Evolutionary conservation across 2,113 vertebrate species (phyloP), one percentile per base, ranked within the genome.

Genomic region (Dicrurus megarhynchus): DNA sequence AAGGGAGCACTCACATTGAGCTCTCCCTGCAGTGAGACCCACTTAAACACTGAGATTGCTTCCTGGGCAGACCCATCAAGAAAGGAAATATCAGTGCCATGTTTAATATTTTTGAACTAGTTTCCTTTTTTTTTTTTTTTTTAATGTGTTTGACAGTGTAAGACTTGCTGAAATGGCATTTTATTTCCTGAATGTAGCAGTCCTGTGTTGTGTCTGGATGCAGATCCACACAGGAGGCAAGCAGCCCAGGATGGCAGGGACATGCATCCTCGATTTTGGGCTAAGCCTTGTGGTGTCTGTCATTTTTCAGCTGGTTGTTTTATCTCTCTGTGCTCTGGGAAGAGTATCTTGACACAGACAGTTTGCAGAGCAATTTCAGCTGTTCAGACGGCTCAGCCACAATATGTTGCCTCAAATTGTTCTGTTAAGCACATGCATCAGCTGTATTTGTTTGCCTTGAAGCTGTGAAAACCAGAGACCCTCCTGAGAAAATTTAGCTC

Each of bases 341-440:
- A 89, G 64, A 70, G 42, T 61, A 83, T 82, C 85, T 79, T 67
- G 59, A 76, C 89, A 83, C 52, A 79, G 39, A 73, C 24, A 2
- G 57, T 70, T 78, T 88, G 86, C 65, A 73, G 76, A 95, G 47
- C 75, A 0, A 3, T 85, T 79, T 91, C 94, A 95, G 79, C 88
- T 85, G 79, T 75, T 94, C 90, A 68, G 60, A 63, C 35, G 78
- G 76, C 87, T 96, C 92, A 94, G 53, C 57, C 70, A 79, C 90
- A 94, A 64, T 88, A 90, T 91, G 84, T 73, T 94, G 78, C 84
- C 35, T 82, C 57, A 61, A 84, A 70, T 74, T 59, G 17, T 83
- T 88, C 87, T 77, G 71, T 90, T 87, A 84, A 93, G 52, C 71
- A 59, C 46, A 80, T 50, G 71, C 52, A 78, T 77, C 94, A 83